Conservation (phyloP, 1,140 invertebrate species). For the Anoplolepis gracilipes region DNA sequence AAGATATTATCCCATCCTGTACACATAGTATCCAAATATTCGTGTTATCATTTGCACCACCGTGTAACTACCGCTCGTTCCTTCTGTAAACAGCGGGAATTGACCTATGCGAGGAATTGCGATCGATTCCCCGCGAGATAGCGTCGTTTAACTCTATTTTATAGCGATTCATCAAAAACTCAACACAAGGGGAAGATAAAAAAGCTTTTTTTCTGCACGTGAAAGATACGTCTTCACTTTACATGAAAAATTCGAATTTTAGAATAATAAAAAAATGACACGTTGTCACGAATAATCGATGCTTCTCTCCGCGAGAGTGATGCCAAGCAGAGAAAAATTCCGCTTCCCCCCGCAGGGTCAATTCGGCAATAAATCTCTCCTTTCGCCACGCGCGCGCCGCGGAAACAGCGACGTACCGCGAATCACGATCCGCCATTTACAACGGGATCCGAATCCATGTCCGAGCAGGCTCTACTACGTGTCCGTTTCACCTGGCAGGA, state of each 20-base stretch:
- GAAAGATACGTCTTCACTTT: background rate
- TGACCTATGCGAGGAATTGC: background rate
- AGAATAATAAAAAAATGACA: background rate
- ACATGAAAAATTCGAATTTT: background rate
- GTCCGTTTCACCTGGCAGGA: conserved; percentile 15
- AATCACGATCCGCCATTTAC: conserved; percentile 46
- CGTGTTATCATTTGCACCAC: conserved; percentile 39
- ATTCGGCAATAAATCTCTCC: conserved; percentile 38
- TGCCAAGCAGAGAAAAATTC: conserved; percentile 5
- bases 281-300: conserved; percentile 14
- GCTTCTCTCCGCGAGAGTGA: background rate
- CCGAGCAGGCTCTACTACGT: background rate
- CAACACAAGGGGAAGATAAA: background rate
- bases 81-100: conserved; percentile 31
- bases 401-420: conserved; percentile 44
- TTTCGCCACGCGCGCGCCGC: conserved; percentile 7
- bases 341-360: conserved; percentile 13
- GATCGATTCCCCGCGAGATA: conserved; percentile 38
- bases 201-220: background rate
- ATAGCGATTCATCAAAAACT: background rate
- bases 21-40: conserved; percentile 50
- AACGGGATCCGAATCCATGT: conserved; percentile 15
- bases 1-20: conserved; percentile 54
- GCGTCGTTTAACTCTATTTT: background rate
- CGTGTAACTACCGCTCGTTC: background rate